A percentile compares a stretch with the other conserved stretches of the same genome.
Conservation (phyloP, 2,113 vertebrate genomes). For the Candoia aspera region DNA sequence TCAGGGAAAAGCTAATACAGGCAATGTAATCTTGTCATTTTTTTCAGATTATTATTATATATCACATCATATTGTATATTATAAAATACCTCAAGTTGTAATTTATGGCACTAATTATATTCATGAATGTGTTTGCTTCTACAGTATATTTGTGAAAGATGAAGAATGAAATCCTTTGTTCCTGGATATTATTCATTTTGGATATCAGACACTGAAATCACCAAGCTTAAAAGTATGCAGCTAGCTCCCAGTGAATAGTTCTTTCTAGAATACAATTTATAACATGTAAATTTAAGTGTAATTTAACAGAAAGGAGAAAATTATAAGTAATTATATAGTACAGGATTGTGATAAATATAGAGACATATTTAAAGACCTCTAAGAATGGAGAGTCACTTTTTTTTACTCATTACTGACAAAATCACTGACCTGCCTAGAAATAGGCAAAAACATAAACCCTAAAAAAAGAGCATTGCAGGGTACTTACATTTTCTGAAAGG, state of each 20-base stretch:
- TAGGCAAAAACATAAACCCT: background rate
- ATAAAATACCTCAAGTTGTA: background rate
- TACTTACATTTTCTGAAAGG: conserved; percentile 55
- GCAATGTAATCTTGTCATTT: background rate
- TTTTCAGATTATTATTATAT: background rate
- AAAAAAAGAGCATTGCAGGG: fast-evolving
- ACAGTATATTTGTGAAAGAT: background rate
- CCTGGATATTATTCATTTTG: background rate
- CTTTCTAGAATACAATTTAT: background rate
- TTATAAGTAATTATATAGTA: background rate
- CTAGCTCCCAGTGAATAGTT: background rate
- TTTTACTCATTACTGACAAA: background rate
- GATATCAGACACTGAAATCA: background rate
- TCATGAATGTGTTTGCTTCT: background rate
- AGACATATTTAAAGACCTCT: background rate
- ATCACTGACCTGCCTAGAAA: background rate
- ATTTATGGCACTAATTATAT: background rate
- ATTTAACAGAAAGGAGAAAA: background rate
- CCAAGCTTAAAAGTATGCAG: background rate
- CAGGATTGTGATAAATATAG: background rate
- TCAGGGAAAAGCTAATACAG: background rate
- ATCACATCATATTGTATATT: background rate
- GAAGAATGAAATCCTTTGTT: background rate
- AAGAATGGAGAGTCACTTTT: background rate
- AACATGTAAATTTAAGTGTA: background rate